Evolutionary conservation across 1,140 invertebrate species (phyloP).

Genomic region (Bemisia tabaci): DNA sequence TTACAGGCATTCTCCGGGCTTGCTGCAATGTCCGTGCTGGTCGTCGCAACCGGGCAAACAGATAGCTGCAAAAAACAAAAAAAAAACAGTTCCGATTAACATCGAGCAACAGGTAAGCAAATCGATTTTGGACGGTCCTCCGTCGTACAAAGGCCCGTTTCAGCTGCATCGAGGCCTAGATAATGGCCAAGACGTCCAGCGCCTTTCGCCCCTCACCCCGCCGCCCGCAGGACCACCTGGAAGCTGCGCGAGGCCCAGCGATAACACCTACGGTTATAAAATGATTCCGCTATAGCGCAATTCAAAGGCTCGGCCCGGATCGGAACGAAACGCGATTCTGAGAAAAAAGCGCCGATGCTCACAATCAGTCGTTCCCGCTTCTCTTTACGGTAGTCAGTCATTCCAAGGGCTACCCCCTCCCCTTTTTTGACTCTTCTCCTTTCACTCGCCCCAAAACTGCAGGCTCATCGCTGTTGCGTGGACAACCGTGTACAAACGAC

Average conservation of each 20-base stretch:
- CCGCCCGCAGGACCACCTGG: not conserved
- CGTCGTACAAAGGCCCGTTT: no score
- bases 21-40: constrained; percentile 76
- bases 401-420: no score
- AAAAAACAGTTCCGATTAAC: constrained; percentile 7
- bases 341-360: not conserved
- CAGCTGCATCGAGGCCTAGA: not conserved
- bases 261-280: not conserved
- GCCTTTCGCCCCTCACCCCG: not conserved
- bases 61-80: constrained; percentile 61
- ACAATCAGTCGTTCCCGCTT: no score
- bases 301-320: not conserved
- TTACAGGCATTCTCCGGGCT: constrained; percentile 91
- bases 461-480: no score
- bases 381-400: no score
- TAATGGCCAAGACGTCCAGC: not conserved
- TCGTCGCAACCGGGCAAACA: constrained; percentile 82
- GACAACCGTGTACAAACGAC: no score
- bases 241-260: not conserved
- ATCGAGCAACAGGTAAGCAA: not conserved
- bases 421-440: no score
- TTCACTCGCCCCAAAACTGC: no score
- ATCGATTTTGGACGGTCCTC: no score
- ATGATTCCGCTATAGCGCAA: not conserved
- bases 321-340: not conserved